Percentiles rank a stretch among this genome's conserved stretches.
phyloP scores from a whole-genome alignment of 2,888 invertebrate genomes.

The Meteorus cinctellus region DNA sequence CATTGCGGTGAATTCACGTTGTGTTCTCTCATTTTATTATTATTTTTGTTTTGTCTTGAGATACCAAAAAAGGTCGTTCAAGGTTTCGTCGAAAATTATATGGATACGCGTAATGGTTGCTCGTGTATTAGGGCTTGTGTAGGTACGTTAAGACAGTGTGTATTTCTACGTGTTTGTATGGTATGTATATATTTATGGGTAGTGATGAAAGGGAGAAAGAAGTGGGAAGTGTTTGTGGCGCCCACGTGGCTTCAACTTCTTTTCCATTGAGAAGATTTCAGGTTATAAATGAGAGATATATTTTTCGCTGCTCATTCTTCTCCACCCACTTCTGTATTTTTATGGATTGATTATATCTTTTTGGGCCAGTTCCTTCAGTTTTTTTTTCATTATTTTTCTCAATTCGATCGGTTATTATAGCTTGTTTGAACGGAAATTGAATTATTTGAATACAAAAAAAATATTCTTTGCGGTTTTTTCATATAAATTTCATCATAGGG shows the following conservation, averaged over 20 bases:
- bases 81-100: slow-evolving; percentile 40
- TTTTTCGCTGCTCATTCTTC: slow-evolving; percentile 27
- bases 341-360: slow-evolving; percentile 29
- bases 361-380: slow-evolving; percentile 4
- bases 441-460: too few species aligned
- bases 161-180: too few species aligned
- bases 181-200: too few species aligned
- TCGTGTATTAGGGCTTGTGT: slow-evolving; percentile 28
- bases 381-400: slow-evolving; percentile 7
- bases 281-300: slow-evolving; percentile 4
- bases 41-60: slow-evolving; percentile 34
- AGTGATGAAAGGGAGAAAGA: slow-evolving; percentile 23
- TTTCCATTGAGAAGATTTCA: slow-evolving; percentile 25
- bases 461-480: too few species aligned
- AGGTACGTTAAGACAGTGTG: background rate
- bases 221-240: slow-evolving; percentile 20
- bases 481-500: too few species aligned
- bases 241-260: slow-evolving; percentile 37
- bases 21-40: background rate
- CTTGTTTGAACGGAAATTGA: background rate
- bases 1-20: background rate
- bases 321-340: slow-evolving; percentile 26
- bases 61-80: slow-evolving; percentile 58
- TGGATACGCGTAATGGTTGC: background rate
- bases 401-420: background rate